phyloP scores from a whole-genome alignment of 2,113 vertebrate species.

The Egretta garzetta region DNA sequence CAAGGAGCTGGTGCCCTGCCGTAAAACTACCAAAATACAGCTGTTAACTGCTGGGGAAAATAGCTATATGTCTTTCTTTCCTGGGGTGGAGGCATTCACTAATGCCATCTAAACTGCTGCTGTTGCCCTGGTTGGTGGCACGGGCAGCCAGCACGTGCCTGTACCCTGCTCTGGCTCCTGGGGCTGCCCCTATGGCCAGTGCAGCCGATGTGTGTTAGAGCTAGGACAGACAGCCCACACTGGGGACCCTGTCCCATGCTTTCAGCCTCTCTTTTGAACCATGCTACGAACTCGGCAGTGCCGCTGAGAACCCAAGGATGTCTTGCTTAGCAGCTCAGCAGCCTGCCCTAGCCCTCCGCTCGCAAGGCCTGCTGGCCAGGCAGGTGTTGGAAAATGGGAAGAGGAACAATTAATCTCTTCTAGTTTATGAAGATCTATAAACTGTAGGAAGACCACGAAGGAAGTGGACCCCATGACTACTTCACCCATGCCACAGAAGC shows the following conservation, averaged over 20 bases:
- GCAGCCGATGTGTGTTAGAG: background rate
- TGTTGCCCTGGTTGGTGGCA: background rate
- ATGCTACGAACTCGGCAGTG: accelerated
- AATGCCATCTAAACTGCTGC: background rate
- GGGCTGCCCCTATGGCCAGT: background rate
- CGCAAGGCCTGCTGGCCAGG: background rate
- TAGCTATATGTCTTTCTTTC: background rate
- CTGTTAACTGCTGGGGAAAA: background rate
- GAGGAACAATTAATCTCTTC: background rate
- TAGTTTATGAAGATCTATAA: background rate
- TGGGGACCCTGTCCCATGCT: background rate
- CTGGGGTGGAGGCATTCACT: background rate
- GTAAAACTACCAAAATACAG: background rate
- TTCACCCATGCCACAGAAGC: accelerated
- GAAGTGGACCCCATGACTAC: background rate
- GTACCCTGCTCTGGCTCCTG: accelerated
- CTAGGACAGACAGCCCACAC: background rate
- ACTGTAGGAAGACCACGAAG: background rate
- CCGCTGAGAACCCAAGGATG: background rate
- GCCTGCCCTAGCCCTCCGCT: background rate
- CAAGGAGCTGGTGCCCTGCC: background rate
- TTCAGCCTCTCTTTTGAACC: background rate
- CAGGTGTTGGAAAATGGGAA: background rate
- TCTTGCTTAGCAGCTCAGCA: background rate
- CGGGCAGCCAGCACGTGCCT: background rate